Conservation (phyloP, 2,113 vertebrate genomes). For the Crotalus horridus region DNA sequence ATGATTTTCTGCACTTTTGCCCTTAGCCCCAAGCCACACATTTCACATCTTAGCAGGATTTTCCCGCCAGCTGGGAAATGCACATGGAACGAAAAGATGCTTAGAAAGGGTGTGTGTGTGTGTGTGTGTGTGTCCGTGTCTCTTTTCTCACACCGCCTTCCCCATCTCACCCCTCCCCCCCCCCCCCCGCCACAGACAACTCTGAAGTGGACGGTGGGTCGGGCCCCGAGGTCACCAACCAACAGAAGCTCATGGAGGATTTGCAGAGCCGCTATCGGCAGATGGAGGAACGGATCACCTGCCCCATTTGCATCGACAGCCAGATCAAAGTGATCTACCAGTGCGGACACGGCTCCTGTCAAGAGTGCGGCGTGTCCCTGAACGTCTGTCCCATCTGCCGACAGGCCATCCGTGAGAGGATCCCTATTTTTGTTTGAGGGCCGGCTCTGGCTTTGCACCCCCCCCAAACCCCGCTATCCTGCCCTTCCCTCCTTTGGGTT, state of each 20-base stretch:
- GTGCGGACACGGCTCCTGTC: slow-evolving; percentile 94
- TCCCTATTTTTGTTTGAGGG: slow-evolving; percentile 61
- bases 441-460: too few species aligned
- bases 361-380: slow-evolving; percentile 87
- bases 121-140: too few species aligned
- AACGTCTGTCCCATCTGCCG: slow-evolving; percentile 95
- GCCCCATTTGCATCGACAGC: slow-evolving; percentile 97
- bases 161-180: too few species aligned
- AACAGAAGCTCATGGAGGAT: slow-evolving; percentile 94
- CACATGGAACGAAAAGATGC: not conserved
- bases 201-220: slow-evolving; percentile 86
- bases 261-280: slow-evolving; percentile 95
- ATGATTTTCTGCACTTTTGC: not conserved
- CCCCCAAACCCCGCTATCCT: too few species aligned
- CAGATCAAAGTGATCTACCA: slow-evolving; percentile 98
- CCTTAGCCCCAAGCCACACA: not conserved
- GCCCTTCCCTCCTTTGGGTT: not conserved
- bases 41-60: too few species aligned
- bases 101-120: not conserved
- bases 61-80: not conserved
- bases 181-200: slow-evolving; percentile 76
- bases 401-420: slow-evolving; percentile 92
- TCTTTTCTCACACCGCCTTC: not conserved
- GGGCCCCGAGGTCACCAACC: slow-evolving; percentile 76
- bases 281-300: slow-evolving; percentile 99